Base-by-base conservation (phyloP, 2,797 vertebrate genomes). In the Cyprinodon diabolis region DNA sequence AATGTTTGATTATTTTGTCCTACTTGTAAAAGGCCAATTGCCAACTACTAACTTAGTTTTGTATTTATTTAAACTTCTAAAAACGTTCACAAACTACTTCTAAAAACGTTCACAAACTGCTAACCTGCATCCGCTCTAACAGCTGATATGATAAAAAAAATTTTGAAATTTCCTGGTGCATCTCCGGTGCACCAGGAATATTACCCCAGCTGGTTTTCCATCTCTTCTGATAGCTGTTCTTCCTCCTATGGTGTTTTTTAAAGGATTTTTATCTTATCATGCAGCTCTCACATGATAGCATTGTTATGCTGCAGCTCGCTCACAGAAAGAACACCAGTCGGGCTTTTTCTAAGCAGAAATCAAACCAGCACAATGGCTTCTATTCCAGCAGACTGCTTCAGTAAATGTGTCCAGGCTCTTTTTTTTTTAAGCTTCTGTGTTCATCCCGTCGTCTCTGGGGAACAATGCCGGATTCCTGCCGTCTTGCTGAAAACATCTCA, bases 381-480 rank as follows among this genome's bases (percentile, higher is more conserved):
- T 86, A 88, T 92, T 91, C 91, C 90, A 87, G 66, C 84, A 93
- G 86, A 89, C 89, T 90, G 87, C 90, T 80, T 87, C 87, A 75
- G 91, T 92, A 90, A 65, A 92, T 92, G 95, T 89, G 91, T 85
- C 78, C 90, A 77, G 88, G 91, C 91, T 91, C 89, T 89, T 91
- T 62, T 40, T 19, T 60, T 63, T 74, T 93, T 90, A 93, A 94
- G 91, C 92, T 84, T 91, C 83, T 90, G 90, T 90, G 84, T 69
- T 78, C 62, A 66, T 66, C 89, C 91, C 84, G 80, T 84, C 89
- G 89, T 89, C 79, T 80, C 77, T 51, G 68, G 86, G 82, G 91
- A 91, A 95, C 94, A 95, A 96, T 94, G 88, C 87, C 90, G 93
- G 94, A 93, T 93, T 95, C 95, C 95, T 95, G 94, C 93, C 82